Evolutionary conservation across 2,797 vertebrate species (phyloP), one percentile per base, ranked within the genome.

Genomic region (Danio kyathit): DNA sequence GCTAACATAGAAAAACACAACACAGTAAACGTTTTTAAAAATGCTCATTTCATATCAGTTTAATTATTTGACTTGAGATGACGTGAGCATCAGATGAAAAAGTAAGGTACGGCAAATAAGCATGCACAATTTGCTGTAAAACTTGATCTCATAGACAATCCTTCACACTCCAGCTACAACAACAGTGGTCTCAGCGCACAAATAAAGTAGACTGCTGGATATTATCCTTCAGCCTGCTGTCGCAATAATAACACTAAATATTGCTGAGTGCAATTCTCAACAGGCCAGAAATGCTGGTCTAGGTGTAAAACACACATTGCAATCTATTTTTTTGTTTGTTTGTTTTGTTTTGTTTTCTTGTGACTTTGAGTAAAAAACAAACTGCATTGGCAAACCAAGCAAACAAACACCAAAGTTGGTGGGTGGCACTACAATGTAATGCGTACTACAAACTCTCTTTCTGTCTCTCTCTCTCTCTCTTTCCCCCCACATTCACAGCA

Each of bases 281-380:
- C 80, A 83, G 69, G 46, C 74, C 88, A 92, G 88, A 91, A 93
- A 87, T 92, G 92, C 92, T 93, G 89, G 89, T 87, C 89, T 92
- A 91, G 89, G 89, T 80, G 21, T 87, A 88, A 91, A 80, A 63
- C 69, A 80, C 90, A 89, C 91, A 91, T 91, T 89, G 89, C 91
- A 91, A 90, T 90, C 83, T 90, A 46, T 17, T 84, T 87, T 84
- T 29, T 29, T n/a, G n/a, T n/a, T n/a, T n/a, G n/a, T 29, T 29
- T 29, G 29, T 29, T 29, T 29, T 29, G 1, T 29, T 29, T 29
- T 29, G 1, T 89, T 92, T 92, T 92, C 89, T 93, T 91, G 92
- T 93, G 92, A 94, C 92, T 92, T 89, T 89, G 82, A 82, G 88
- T 90, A 88, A 91, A 88, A 91, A 92, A 92, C 88, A 90, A 86